Percentiles rank a stretch among this genome's conserved stretches.
These are phyloP conservation scores for Limnephilus rhombicus DNA, from an alignment of 2,888 invertebrate species.

Conservation along the genomic window DNA sequence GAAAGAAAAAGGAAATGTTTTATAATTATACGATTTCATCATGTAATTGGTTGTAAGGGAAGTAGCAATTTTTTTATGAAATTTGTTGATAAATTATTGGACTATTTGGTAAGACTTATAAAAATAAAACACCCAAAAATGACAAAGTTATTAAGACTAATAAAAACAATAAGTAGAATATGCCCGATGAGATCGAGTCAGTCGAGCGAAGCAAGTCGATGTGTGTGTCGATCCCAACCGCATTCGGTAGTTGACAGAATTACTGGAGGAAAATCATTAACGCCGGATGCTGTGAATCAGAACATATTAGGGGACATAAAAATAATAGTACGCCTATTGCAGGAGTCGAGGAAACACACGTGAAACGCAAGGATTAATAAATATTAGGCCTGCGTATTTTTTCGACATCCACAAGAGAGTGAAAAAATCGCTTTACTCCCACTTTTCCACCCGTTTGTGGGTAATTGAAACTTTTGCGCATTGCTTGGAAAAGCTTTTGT, in stretches of 20 bases:
- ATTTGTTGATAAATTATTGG: too few relatives aligned
- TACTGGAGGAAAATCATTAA: constrained; percentile 47
- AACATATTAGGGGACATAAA: constrained; percentile 36
- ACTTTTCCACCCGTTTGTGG: background rate
- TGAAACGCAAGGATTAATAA: background rate
- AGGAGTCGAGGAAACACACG: background rate
- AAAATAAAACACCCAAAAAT: too few relatives aligned
- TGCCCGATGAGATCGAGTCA: constrained; percentile 6
- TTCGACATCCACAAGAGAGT: background rate
- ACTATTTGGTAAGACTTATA: too few relatives aligned
- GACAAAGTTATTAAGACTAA: background rate
- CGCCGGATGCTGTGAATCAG: constrained; percentile 29
- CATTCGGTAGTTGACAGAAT: constrained; percentile 43
- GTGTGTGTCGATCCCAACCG: constrained; percentile 28
- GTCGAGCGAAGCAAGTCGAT: background rate
- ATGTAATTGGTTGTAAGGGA: too few relatives aligned
- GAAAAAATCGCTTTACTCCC: background rate
- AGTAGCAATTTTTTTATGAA: too few relatives aligned
- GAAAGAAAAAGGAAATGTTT: too few relatives aligned
- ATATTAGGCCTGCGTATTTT: background rate
- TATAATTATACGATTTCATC: too few relatives aligned
- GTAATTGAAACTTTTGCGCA: background rate
- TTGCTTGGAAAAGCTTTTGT: background rate
- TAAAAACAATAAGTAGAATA: constrained; percentile 4
- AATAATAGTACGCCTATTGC: constrained; percentile 39